Percentiles rank a stretch among this genome's conserved stretches.
Evolutionary conservation across 2,888 invertebrate species (phyloP).

Genomic region (Calliscelio sp.): DNA sequence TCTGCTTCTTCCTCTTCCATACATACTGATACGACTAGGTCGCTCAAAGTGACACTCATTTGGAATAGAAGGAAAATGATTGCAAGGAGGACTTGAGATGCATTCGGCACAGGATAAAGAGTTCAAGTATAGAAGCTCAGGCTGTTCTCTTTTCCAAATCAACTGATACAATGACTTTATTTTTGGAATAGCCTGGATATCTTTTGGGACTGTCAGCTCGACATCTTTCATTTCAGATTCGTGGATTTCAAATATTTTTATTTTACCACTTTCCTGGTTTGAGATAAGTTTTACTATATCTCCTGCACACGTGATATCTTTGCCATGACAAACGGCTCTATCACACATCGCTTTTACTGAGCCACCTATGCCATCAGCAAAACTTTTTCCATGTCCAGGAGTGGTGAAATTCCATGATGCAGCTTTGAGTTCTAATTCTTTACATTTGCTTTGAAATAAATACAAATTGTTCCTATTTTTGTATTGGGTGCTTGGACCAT

Average conservation of each 20-base stretch:
- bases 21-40: no score
- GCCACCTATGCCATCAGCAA: conserved; percentile 26
- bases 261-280: conserved; percentile 12
- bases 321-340: not conserved
- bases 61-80: not conserved
- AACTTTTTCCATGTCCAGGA: conserved; percentile 37
- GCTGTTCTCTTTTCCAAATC: conserved; percentile 12
- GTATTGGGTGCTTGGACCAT: not conserved
- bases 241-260: conserved; percentile 17
- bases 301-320: conserved; percentile 16
- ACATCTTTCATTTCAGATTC: conserved; percentile 26
- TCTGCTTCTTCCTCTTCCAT: no score
- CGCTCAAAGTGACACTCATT: no score
- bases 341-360: conserved; percentile 8
- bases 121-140: conserved; percentile 15
- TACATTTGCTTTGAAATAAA: conserved; percentile 13
- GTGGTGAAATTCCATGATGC: conserved; percentile 13
- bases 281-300: conserved; percentile 23
- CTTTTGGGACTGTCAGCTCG: not conserved
- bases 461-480: not conserved
- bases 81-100: conserved; percentile 1
- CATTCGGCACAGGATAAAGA: conserved; percentile 6
- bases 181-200: conserved; percentile 18
- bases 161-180: conserved; percentile 16
- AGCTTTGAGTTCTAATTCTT: conserved; percentile 5